phyloP scores from a whole-genome alignment of 2,888 invertebrate genomes.

The Pterostichus niger region DNA sequence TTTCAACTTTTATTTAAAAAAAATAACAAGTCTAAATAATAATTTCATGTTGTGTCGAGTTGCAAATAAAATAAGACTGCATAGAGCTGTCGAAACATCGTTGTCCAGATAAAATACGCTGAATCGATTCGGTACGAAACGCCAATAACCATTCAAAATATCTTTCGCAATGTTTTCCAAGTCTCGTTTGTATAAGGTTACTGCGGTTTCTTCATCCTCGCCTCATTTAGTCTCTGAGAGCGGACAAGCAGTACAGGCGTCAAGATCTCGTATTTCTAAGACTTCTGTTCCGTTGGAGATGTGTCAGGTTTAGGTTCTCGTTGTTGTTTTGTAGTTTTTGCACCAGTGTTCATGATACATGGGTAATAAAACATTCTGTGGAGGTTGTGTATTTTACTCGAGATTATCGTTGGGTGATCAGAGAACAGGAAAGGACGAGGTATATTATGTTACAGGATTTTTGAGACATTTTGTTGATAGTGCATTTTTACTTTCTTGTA shows the following conservation, averaged over 20 bases:
- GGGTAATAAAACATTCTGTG: constrained; percentile 13
- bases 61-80: too few relatives aligned
- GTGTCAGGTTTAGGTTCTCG: constrained; percentile 13
- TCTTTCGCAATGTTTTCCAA: neutral
- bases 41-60: too few relatives aligned
- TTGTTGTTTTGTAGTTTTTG: constrained; percentile 30
- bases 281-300: constrained; percentile 33
- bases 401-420: neutral
- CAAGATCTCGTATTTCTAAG: constrained; percentile 35
- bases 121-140: too few relatives aligned
- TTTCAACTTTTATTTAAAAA: too few relatives aligned
- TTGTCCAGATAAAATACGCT: too few relatives aligned
- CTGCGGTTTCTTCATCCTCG: constrained; percentile 41
- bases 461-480: constrained; percentile 5
- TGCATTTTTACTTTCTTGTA: too few relatives aligned
- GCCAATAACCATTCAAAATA: neutral
- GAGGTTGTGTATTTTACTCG: constrained; percentile 12
- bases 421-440: neutral
- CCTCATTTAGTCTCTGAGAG: constrained; percentile 31
- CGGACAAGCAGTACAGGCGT: constrained; percentile 8
- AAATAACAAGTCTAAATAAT: too few relatives aligned
- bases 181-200: constrained; percentile 23
- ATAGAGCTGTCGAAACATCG: too few relatives aligned
- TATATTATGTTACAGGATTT: constrained; percentile 20
- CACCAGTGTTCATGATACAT: constrained; percentile 7